Percentiles rank a stretch among this genome's conserved stretches.
Evolutionary conservation across 2,888 invertebrate genomes (phyloP).

Genomic region (Pinctada fucata): DNA sequence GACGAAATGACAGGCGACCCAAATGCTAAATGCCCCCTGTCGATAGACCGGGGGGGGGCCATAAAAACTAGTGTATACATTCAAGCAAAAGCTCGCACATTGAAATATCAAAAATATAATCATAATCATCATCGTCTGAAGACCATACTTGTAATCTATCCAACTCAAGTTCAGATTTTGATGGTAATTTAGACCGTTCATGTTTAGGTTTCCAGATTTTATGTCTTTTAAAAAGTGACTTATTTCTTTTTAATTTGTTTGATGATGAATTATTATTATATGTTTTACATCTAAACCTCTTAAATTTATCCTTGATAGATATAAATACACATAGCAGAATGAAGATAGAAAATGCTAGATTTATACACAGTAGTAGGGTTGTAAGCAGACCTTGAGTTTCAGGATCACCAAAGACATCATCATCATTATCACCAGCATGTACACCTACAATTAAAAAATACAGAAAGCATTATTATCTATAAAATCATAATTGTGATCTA

Average conservation of each 20-base stretch:
- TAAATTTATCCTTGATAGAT: constrained; percentile 17
- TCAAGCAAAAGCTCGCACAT: constrained; percentile 8
- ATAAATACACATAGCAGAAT: constrained; percentile 17
- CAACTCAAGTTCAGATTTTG: constrained; percentile 9
- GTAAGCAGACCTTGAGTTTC: no score
- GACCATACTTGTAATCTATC: constrained; percentile 6
- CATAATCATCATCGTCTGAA: constrained; percentile 10
- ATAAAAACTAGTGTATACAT: constrained; percentile 12
- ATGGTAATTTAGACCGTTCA: constrained; percentile 8
- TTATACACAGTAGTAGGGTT: no score
- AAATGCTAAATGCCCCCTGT: no score
- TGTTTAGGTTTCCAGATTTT: constrained; percentile 12
- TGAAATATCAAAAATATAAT: constrained; percentile 11
- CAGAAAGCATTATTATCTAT: constrained; percentile 11
- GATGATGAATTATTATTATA: constrained; percentile 17
- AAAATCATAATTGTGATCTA: constrained; percentile 16
- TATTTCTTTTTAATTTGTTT: constrained; percentile 10
- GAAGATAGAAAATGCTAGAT: constrained; percentile 10
- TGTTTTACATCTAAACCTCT: constrained; percentile 17
- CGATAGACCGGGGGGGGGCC: no score
- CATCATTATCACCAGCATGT: constrained; percentile 13
- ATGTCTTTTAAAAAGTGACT: constrained; percentile 7
- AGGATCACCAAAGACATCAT: no score
- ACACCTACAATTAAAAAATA: constrained; percentile 15
- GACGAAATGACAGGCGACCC: no score